Percentiles rank a stretch among this genome's conserved stretches.
phyloP scores from a whole-genome alignment of 2,797 vertebrate species.

The Crenichthys baileyi region DNA sequence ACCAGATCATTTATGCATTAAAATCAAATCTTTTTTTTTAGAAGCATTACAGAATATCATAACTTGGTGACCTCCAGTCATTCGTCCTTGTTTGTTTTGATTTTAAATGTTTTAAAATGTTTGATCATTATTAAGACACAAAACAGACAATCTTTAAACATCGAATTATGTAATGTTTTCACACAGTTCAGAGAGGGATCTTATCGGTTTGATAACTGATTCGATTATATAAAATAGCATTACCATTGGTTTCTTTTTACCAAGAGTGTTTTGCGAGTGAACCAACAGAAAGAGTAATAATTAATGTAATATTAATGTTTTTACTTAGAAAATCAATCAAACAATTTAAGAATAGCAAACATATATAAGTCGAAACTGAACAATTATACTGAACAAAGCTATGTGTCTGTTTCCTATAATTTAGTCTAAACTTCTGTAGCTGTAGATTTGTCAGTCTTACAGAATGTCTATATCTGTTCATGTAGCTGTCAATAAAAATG shows the following conservation, averaged over 20 bases:
- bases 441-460: constrained; percentile 7
- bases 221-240: no score
- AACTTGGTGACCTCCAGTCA: background rate
- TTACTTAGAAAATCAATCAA: background rate
- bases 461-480: constrained; percentile 15
- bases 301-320: background rate
- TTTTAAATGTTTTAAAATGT: background rate
- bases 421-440: background rate
- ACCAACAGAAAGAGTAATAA: background rate
- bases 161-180: background rate
- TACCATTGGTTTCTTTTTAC: no score
- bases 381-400: background rate
- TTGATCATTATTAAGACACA: background rate
- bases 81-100: background rate
- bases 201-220: background rate
- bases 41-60: background rate
- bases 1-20: background rate
- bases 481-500: constrained; percentile 23
- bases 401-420: background rate
- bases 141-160: background rate
- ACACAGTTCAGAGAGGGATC: background rate
- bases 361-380: background rate
- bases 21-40: background rate
- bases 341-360: background rate
- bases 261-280: no score